Percentiles rank a stretch among this genome's conserved stretches.
These are phyloP conservation scores for Epinotia bilunana DNA, from an alignment of 2,888 invertebrate species.

Conservation along the genomic window DNA sequence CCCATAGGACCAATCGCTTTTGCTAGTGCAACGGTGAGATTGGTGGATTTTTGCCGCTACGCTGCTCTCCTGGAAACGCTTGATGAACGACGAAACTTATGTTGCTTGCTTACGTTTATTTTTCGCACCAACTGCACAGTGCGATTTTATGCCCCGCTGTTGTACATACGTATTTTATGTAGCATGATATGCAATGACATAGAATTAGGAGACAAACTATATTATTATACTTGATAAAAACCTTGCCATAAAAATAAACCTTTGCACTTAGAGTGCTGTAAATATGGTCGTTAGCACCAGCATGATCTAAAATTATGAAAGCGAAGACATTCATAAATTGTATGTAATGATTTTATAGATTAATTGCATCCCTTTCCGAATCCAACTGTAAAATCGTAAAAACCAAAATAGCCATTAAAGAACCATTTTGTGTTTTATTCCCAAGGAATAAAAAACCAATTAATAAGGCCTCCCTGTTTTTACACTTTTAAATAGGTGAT, in stretches of 20 bases:
- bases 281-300: not conserved
- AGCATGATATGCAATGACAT: slow-evolving; percentile 28
- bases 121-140: slow-evolving; percentile 1
- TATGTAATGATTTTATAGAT: not conserved
- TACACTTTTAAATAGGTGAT: too few relatives aligned
- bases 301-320: not conserved
- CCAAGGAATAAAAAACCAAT: too few relatives aligned
- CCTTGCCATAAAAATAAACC: not conserved
- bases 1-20: too few relatives aligned
- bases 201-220: not conserved
- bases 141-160: slow-evolving; percentile 5
- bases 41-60: not conserved
- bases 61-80: not conserved
- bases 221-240: not conserved
- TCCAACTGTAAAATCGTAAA: too few relatives aligned
- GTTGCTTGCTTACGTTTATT: slow-evolving; percentile 22
- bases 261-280: not conserved
- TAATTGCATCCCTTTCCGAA: not conserved
- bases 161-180: slow-evolving; percentile 37
- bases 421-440: too few relatives aligned
- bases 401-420: too few relatives aligned
- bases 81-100: not conserved
- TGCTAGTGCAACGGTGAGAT: not conserved
- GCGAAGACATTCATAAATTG: not conserved
- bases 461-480: too few relatives aligned